Conservation (phyloP, 1,140 invertebrate species). For the Latrodectus geometricus region DNA sequence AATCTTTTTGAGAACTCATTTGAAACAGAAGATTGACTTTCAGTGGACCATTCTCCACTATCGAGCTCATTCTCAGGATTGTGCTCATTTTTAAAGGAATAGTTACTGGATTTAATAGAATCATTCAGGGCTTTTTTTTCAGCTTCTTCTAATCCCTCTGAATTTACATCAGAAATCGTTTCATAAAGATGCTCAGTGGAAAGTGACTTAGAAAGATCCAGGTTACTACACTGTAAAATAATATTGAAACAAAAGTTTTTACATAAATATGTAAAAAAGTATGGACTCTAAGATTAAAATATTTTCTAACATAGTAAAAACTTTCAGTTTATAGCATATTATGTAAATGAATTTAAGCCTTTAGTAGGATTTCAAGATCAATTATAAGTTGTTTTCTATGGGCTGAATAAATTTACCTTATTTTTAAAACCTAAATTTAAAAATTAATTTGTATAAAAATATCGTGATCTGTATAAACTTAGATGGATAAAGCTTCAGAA, state of each 20-base stretch:
- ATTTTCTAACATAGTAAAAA: too few relatives aligned
- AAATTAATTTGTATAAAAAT: too few relatives aligned
- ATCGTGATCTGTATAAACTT: too few relatives aligned
- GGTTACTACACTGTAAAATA: constrained; percentile 8
- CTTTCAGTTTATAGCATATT: too few relatives aligned
- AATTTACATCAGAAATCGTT: constrained; percentile 42
- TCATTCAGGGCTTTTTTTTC: not conserved
- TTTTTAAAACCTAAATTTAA: too few relatives aligned
- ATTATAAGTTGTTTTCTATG: too few relatives aligned
- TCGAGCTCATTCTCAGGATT: constrained; percentile 46
- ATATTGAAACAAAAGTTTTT: not conserved
- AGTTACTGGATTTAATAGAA: not conserved
- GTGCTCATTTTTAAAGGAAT: constrained; percentile 22
- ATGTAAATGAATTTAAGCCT: too few relatives aligned
- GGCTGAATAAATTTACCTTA: too few relatives aligned
- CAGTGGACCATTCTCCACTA: constrained; percentile 57
- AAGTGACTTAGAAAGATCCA: constrained; percentile 6
- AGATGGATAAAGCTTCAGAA: too few relatives aligned
- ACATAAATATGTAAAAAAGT: not conserved
- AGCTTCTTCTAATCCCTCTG: not conserved
- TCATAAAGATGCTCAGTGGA: constrained; percentile 54
- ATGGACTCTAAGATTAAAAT: too few relatives aligned
- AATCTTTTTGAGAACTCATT: constrained; percentile 13
- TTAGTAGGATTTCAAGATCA: too few relatives aligned
- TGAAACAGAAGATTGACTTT: constrained; percentile 38